Evolutionary conservation across 2,113 vertebrate species (phyloP).

Genomic region (Catagonus wagneri): DNA sequence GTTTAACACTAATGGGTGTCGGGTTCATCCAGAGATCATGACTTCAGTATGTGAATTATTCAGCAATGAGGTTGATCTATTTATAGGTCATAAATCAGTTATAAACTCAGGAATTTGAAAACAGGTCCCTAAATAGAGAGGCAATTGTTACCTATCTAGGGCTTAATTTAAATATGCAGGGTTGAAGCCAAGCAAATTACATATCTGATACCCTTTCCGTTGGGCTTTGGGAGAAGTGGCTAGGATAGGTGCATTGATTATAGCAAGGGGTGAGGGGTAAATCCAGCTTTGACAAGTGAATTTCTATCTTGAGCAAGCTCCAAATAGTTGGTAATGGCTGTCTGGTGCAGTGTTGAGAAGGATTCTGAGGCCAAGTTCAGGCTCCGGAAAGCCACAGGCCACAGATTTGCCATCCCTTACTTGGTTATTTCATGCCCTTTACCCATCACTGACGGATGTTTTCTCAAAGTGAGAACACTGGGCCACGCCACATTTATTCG

Average conservation of each 20-base stretch:
- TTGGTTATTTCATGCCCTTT: slow-evolving; percentile 11
- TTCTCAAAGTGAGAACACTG: slow-evolving; percentile 1
- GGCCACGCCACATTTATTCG: slow-evolving; percentile 10
- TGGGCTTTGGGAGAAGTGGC: slow-evolving; percentile 2
- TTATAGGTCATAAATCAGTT: slow-evolving; percentile 82
- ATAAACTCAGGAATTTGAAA: slow-evolving; percentile 80
- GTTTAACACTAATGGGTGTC: slow-evolving; percentile 69
- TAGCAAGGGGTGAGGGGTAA: background rate
- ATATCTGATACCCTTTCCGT: background rate
- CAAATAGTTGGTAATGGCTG: background rate
- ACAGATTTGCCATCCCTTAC: background rate
- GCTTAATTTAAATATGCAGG: slow-evolving; percentile 60
- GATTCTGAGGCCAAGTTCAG: slow-evolving; percentile 46
- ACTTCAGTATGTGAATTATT: slow-evolving; percentile 80
- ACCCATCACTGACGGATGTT: slow-evolving; percentile 20
- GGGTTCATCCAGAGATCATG: slow-evolving; percentile 73
- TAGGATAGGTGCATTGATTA: background rate
- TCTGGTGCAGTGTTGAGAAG: slow-evolving; percentile 40
- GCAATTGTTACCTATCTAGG: slow-evolving; percentile 44
- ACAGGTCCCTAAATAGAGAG: slow-evolving; percentile 63
- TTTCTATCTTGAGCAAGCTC: background rate
- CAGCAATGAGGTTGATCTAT: slow-evolving; percentile 71
- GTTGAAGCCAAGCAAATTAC: background rate
- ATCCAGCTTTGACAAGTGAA: background rate
- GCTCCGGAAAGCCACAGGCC: background rate